Percentiles rank a stretch among this genome's conserved stretches.
These are phyloP conservation scores for Acanthosepion pharaonis DNA, from an alignment of 2,888 invertebrate genomes.

Conservation along the genomic window DNA sequence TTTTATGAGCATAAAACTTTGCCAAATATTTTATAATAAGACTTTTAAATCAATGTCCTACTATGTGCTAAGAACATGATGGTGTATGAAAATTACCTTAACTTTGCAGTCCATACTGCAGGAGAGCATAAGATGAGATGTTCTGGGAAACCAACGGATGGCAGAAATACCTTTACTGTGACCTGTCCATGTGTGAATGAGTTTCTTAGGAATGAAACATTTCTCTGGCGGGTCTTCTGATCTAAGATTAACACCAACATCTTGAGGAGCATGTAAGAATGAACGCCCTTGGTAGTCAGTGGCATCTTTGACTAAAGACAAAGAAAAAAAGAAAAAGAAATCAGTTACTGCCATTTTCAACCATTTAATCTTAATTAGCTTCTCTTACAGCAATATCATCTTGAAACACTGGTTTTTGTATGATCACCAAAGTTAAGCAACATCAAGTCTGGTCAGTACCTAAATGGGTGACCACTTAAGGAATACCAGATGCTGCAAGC, in stretches of 20 bases:
- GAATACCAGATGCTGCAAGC: no score
- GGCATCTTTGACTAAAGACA: constrained; percentile 84
- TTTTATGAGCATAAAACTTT: no score
- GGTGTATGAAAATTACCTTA: constrained; percentile 79
- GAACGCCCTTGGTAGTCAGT: constrained; percentile 97
- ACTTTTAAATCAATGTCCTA: no score
- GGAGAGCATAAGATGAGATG: constrained; percentile 94
- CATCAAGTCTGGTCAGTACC: no score
- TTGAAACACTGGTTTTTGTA: no score
- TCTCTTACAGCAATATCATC: no score
- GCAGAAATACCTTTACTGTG: constrained; percentile 97
- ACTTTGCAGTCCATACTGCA: constrained; percentile 97
- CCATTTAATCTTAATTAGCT: no score
- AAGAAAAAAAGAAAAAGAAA: not conserved
- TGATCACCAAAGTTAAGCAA: no score
- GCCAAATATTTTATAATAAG: no score
- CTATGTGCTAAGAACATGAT: no score
- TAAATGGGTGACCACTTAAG: no score
- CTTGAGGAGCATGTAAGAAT: constrained; percentile 93
- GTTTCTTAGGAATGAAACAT: constrained; percentile 96
- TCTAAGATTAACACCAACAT: constrained; percentile 90
- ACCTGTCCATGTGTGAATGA: constrained; percentile 96
- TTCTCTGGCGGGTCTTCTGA: constrained; percentile 92
- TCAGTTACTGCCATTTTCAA: not conserved
- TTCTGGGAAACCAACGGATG: constrained; percentile 93